These are phyloP conservation scores for Petrolisthes cinctipes DNA, from an alignment of 2,888 invertebrate genomes.

Conservation along the genomic window DNA sequence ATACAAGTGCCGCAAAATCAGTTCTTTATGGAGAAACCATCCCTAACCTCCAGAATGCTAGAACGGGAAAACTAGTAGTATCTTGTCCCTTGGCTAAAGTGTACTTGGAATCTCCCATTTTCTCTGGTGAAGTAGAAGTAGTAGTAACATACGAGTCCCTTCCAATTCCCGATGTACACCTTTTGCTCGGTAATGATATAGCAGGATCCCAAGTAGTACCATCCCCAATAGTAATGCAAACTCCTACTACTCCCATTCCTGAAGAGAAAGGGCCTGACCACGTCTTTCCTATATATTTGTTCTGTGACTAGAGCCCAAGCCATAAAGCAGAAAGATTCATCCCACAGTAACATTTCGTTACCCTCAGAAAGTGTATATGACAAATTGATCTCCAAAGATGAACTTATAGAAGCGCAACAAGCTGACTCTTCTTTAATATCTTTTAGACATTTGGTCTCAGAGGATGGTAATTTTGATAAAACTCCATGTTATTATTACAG, in stretches of 20 bases:
- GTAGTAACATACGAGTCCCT: too few relatives aligned
- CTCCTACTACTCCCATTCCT: background rate
- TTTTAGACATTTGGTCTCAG: background rate
- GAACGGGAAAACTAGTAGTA: background rate
- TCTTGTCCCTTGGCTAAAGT: background rate
- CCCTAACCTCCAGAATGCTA: background rate
- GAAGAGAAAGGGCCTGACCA: background rate
- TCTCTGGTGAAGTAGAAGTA: too few relatives aligned
- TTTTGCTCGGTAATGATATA: too few relatives aligned
- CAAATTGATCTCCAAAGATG: too few relatives aligned
- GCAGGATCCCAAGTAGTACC: too few relatives aligned
- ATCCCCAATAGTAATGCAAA: too few relatives aligned
- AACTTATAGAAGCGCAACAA: background rate
- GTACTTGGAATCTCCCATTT: too few relatives aligned
- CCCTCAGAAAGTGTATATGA: too few relatives aligned
- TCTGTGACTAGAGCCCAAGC: background rate
- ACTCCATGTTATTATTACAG: background rate
- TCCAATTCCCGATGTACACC: too few relatives aligned
- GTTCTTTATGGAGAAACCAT: background rate
- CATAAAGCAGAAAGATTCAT: background rate
- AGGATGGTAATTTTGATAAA: background rate
- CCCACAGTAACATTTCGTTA: too few relatives aligned
- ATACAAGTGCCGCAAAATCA: background rate
- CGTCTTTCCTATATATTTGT: background rate
- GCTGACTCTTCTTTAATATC: background rate